These are phyloP conservation scores for Apteryx mantelli DNA, from an alignment of 2,113 vertebrate genomes.

Conservation along the genomic window DNA sequence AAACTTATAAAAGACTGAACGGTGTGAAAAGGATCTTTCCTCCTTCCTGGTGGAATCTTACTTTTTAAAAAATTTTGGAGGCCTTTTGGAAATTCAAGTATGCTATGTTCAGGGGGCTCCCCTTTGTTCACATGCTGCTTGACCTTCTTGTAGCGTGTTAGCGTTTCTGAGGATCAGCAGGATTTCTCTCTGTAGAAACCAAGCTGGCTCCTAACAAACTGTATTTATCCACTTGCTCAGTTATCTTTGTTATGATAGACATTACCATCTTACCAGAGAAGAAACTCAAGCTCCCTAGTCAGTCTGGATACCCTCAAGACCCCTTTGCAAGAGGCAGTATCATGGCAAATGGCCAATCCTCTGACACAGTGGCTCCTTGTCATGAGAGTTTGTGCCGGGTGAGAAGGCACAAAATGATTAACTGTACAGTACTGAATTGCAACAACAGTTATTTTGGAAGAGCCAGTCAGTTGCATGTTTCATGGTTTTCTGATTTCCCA, in stretches of 20 bases:
- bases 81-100: not conserved
- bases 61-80: not conserved
- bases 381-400: not conserved
- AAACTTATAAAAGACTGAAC: not conserved
- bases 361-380: not conserved
- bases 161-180: not conserved
- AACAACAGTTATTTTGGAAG: not conserved
- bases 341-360: not conserved
- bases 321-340: not conserved
- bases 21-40: not conserved
- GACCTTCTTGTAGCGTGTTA: fast-evolving
- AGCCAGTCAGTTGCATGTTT: not conserved
- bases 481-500: not conserved
- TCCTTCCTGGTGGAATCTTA: not conserved
- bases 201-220: not conserved
- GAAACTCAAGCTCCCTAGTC: not conserved
- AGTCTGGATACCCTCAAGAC: not conserved
- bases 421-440: fast-evolving
- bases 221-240: not conserved
- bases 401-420: not conserved
- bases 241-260: not conserved
- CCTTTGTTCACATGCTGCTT: not conserved
- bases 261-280: not conserved
- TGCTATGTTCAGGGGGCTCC: fast-evolving
- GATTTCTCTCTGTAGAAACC: not conserved